Percentiles rank a stretch among this genome's conserved stretches.
Evolutionary conservation across 2,797 vertebrate species (phyloP).

Genomic region (Parauchenoglanis ngamensis): DNA sequence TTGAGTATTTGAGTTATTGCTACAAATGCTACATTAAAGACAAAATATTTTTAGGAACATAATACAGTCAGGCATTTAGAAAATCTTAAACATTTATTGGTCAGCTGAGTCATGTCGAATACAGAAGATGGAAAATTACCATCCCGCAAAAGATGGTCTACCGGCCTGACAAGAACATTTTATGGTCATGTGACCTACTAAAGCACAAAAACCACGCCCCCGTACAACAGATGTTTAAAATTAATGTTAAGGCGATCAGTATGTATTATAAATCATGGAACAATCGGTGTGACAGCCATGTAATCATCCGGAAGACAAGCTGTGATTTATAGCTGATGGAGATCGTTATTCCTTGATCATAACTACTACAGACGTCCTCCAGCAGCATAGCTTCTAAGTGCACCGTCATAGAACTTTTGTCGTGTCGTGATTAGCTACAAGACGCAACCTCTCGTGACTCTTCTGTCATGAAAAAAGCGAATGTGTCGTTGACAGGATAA

Average conservation of each 20-base stretch:
- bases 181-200: not conserved
- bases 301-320: not conserved
- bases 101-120: not conserved
- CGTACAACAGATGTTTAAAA: not conserved
- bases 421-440: not conserved
- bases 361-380: not conserved
- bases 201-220: not conserved
- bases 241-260: not conserved
- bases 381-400: not conserved
- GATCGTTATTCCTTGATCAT: not conserved
- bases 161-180: not conserved
- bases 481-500: not conserved
- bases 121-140: not conserved
- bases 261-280: not conserved
- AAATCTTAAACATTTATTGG: not conserved
- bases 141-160: not conserved
- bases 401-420: not conserved
- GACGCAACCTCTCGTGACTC: not conserved
- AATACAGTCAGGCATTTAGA: not conserved
- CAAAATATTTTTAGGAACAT: not conserved
- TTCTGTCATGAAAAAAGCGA: not conserved
- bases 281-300: not conserved
- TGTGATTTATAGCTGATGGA: not conserved
- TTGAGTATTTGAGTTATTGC: not conserved
- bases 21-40: too few species aligned